These are phyloP conservation scores for Pachyuromys duprasi DNA, from an alignment of 2,797 vertebrate genomes.

Conservation along the genomic window DNA sequence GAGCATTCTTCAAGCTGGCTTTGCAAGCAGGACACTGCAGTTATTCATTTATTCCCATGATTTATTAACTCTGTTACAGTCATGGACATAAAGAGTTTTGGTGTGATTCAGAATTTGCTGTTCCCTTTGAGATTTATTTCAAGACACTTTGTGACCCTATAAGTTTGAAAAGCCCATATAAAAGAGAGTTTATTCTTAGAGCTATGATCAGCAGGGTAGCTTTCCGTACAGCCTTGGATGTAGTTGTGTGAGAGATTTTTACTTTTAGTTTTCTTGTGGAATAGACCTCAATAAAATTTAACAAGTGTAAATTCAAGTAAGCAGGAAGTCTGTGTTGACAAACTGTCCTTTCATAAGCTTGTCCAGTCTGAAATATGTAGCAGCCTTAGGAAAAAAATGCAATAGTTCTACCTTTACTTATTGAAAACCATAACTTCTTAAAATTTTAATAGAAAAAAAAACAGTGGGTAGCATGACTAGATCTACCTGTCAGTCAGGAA, in stretches of 20 bases:
- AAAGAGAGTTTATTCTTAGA: conserved; percentile 63
- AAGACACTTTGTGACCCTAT: conserved; percentile 49
- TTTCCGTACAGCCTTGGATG: neutral
- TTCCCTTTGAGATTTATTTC: conserved; percentile 63
- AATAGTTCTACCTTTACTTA: neutral
- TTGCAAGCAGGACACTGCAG: neutral
- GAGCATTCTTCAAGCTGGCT: neutral
- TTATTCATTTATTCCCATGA: conserved; percentile 1
- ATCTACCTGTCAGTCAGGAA: neutral
- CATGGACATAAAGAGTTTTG: neutral
- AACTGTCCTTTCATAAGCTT: neutral
- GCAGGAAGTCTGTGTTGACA: neutral
- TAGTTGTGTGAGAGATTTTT: neutral
- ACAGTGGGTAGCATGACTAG: neutral
- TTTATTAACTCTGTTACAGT: conserved; percentile 42
- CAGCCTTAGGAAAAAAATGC: neutral
- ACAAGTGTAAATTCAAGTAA: conserved; percentile 3
- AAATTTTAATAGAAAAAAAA: neutral
- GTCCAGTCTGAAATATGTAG: neutral
- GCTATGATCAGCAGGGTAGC: neutral
- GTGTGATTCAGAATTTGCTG: conserved; percentile 22
- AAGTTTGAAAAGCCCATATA: conserved; percentile 47
- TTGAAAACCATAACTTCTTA: neutral
- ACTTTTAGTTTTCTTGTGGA: neutral
- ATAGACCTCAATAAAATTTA: conserved; percentile 3